Evolutionary conservation across 2,797 vertebrate species (phyloP).

Genomic region (Nasua narica): DNA sequence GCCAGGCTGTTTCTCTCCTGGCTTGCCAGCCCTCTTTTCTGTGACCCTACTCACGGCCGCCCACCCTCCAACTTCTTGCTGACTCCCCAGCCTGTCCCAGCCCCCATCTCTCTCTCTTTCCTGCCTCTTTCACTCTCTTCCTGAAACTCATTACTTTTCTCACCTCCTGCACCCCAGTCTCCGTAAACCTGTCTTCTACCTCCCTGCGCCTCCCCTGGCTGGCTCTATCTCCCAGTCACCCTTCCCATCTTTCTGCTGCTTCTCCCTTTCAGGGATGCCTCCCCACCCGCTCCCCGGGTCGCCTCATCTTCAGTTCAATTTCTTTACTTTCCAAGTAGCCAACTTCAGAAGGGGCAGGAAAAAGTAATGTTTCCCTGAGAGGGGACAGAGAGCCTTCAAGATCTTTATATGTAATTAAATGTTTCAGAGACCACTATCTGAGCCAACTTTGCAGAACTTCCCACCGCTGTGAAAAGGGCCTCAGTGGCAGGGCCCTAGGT

Average conservation of each 20-base stretch:
- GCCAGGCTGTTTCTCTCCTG: neutral
- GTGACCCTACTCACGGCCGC: neutral
- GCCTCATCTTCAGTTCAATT: constrained; percentile 6
- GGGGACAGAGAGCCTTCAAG: constrained; percentile 27
- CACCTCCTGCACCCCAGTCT: neutral
- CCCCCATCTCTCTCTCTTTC: neutral
- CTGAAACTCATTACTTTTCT: neutral
- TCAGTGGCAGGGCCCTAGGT: neutral
- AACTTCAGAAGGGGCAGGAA: constrained; percentile 40
- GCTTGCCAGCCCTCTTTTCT: neutral
- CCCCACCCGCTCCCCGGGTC: rapidly evolving
- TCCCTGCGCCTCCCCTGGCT: neutral
- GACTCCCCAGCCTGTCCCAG: neutral
- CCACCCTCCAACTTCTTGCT: neutral
- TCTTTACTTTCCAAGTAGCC: constrained; percentile 33
- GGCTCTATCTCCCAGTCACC: neutral
- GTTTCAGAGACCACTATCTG: constrained; percentile 20
- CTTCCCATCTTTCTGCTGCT: neutral
- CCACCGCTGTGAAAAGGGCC: neutral
- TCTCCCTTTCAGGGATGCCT: neutral
- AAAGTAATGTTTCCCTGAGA: constrained; percentile 47
- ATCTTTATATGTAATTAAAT: constrained; percentile 50
- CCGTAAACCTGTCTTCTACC: neutral
- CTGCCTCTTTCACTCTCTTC: neutral
- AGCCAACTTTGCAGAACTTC: neutral